Evolutionary conservation across 2,797 vertebrate genomes (phyloP).

Genomic region (Catostomus latipinnis): DNA sequence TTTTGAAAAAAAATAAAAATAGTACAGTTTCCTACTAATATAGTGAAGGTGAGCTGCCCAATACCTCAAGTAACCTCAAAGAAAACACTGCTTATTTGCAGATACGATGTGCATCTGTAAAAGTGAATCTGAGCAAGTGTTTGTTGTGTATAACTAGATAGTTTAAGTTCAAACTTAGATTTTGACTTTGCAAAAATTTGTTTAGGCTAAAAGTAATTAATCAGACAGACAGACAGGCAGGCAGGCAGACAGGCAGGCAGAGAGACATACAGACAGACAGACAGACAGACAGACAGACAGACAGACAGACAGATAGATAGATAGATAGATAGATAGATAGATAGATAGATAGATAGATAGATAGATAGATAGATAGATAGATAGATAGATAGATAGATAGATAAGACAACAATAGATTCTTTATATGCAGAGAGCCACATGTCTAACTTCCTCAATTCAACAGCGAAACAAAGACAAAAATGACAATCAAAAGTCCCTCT

Average conservation of each 20-base stretch:
- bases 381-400: no score
- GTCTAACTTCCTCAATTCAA: conserved; percentile 25
- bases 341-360: not conserved
- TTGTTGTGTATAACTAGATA: no score
- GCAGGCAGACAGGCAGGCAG: no score
- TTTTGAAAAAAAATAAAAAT: not conserved
- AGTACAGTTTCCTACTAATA: not conserved
- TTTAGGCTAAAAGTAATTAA: no score
- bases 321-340: no score
- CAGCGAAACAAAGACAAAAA: not conserved
- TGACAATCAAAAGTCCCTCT: conserved; percentile 10
- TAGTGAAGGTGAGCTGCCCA: not conserved
- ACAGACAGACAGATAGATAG: no score
- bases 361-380: no score
- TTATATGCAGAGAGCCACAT: conserved; percentile 27
- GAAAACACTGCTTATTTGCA: not conserved
- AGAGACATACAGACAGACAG: not conserved
- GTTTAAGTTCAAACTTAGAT: no score
- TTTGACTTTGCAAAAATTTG: no score
- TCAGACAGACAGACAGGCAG: no score
- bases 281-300: no score
- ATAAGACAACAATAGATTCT: conserved; percentile 8
- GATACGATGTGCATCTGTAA: not conserved
- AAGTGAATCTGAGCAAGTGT: not conserved
- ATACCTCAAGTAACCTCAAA: not conserved